Evolutionary conservation across 2,888 invertebrate species (phyloP).

Genomic region (Germaria angustata): DNA sequence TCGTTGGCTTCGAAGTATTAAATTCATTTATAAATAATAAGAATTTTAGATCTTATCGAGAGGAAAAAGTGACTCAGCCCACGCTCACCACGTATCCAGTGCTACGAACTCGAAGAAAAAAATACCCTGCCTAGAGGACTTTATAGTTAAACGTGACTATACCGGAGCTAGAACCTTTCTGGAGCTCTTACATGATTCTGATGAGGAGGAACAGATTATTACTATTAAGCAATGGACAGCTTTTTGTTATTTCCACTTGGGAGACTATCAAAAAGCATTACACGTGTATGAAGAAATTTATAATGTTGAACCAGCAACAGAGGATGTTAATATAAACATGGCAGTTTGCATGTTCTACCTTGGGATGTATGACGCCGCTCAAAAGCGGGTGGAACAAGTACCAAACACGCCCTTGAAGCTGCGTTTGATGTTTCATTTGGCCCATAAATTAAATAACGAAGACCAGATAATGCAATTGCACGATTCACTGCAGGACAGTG

Average conservation of each 20-base stretch:
- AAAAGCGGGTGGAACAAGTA: constrained; percentile 84
- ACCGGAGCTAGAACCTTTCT: constrained; percentile 95
- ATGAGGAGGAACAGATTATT: constrained; percentile 71
- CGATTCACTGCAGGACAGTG: constrained; percentile 90
- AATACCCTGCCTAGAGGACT: constrained; percentile 93
- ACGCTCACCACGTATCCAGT: constrained; percentile 72
- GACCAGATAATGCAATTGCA: constrained; percentile 90
- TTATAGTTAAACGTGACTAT: constrained; percentile 93
- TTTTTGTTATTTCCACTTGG: constrained; percentile 97
- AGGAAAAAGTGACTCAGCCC: constrained; percentile 87
- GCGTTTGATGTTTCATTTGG: constrained; percentile 93
- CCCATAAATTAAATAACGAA: constrained; percentile 95
- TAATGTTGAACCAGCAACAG: constrained; percentile 81
- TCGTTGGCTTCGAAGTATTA: neutral
- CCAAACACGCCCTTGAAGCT: constrained; percentile 85
- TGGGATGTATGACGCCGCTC: constrained; percentile 85
- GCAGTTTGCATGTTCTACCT: constrained; percentile 98
- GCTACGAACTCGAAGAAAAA: constrained; percentile 79
- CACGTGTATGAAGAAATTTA: constrained; percentile 84
- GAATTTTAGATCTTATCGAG: constrained; percentile 87
- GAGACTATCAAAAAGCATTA: constrained; percentile 92
- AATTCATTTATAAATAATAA: neutral
- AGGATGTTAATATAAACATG: constrained; percentile 87
- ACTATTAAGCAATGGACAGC: constrained; percentile 91
- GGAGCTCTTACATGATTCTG: constrained; percentile 81